Conservation (phyloP, 2,113 vertebrate genomes). For the Erythrocercus mccallii region DNA sequence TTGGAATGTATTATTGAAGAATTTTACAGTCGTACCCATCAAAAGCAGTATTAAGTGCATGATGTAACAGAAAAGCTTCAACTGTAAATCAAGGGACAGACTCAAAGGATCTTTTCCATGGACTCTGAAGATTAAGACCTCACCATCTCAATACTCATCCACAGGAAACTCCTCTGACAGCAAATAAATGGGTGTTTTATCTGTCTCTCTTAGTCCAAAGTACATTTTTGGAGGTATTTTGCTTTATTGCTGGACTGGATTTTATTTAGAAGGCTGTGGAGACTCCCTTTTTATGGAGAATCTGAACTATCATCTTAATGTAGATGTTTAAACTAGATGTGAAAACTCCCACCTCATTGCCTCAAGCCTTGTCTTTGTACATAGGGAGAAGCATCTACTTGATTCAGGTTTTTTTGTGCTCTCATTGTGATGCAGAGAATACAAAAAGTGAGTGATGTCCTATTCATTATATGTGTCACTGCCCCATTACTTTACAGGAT, state of each 20-base stretch:
- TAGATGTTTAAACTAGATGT: not conserved
- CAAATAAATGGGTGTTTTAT: not conserved
- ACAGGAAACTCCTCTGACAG: not conserved
- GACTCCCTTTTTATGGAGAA: not conserved
- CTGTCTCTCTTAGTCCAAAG: not conserved
- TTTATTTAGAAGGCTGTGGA: not conserved
- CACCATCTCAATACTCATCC: not conserved
- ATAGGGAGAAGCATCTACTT: not conserved
- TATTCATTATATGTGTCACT: not conserved
- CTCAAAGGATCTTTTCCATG: not conserved
- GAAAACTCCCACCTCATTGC: not conserved
- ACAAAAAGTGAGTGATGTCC: not conserved
- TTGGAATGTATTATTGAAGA: not conserved
- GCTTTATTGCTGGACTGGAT: not conserved
- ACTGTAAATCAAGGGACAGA: not conserved
- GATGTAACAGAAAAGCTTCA: not conserved
- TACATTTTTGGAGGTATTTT: not conserved
- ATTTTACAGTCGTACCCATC: not conserved
- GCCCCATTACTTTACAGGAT: slow-evolving; percentile 23
- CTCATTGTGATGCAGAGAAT: not conserved
- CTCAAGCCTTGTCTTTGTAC: not conserved
- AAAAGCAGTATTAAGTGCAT: not conserved
- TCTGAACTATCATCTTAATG: not conserved
- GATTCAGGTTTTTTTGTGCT: not conserved
- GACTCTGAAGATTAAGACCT: not conserved